Evolutionary conservation across 35 echinoderm and acorn worm genomes (phyloP).

Genomic region (Apostichopus parvimensis): DNA sequence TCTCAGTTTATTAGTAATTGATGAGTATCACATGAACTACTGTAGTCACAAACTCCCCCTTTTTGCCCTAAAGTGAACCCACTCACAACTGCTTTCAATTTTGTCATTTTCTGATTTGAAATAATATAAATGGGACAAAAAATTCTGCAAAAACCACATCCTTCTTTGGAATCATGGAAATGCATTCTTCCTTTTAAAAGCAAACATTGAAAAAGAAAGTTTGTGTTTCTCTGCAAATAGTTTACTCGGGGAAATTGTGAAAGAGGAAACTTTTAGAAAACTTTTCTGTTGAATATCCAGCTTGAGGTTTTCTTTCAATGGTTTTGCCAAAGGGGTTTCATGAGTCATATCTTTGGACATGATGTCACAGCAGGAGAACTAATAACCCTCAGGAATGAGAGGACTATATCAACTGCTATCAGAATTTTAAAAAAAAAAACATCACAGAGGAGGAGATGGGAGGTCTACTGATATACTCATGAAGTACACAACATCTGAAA

Average conservation of each 20-base stretch:
- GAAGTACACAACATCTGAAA: too few relatives aligned
- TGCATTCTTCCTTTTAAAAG: neutral
- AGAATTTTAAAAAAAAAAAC: too few relatives aligned
- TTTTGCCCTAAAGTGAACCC: neutral
- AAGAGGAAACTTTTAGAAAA: neutral
- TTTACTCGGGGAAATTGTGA: neutral
- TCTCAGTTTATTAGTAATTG: too few relatives aligned
- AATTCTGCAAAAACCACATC: neutral
- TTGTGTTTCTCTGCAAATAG: neutral
- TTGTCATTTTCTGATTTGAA: neutral
- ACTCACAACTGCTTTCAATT: neutral
- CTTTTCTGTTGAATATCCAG: neutral
- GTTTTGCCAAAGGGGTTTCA: neutral
- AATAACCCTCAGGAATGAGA: neutral
- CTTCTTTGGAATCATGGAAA: neutral
- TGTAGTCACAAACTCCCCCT: neutral
- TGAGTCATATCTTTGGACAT: conserved; percentile 13
- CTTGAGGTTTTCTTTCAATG: conserved; percentile 8
- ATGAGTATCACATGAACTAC: too few relatives aligned
- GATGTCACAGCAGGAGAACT: conserved; percentile 21
- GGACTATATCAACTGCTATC: neutral
- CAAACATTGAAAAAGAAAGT: neutral
- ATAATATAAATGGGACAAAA: neutral
- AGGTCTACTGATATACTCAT: too few relatives aligned
- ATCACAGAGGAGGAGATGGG: too few relatives aligned